Evolutionary conservation across 2,113 vertebrate genomes (phyloP).

Genomic region (Smithornis capensis): DNA sequence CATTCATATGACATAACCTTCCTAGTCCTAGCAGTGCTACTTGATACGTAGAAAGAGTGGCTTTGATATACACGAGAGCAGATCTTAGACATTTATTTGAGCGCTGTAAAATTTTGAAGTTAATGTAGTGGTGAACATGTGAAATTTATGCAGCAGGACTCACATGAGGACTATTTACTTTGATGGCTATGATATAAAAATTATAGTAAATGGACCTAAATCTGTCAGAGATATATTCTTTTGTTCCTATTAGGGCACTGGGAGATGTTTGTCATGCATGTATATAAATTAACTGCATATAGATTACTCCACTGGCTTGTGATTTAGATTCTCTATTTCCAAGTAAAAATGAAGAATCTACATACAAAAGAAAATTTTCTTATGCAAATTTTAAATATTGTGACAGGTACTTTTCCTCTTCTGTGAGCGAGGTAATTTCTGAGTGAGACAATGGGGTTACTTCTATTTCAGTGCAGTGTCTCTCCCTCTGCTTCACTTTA

Average conservation of each 20-base stretch:
- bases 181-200: background rate
- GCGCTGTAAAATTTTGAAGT: background rate
- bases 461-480: background rate
- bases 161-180: background rate
- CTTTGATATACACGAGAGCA: background rate
- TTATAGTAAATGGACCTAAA: background rate
- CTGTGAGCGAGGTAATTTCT: background rate
- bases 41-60: background rate
- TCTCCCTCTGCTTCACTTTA: background rate
- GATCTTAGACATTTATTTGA: background rate
- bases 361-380: background rate
- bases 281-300: background rate
- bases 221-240: background rate
- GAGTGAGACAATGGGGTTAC: background rate
- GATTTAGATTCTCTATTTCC: background rate
- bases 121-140: background rate
- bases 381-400: background rate
- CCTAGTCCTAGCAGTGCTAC: background rate
- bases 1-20: fast-evolving
- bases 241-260: background rate
- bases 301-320: background rate
- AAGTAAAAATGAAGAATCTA: background rate
- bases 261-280: background rate
- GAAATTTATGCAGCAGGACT: background rate
- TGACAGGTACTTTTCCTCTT: background rate